These are phyloP conservation scores for Butastur rufipennis DNA, from an alignment of 2,113 vertebrate genomes.

Conservation along the genomic window DNA sequence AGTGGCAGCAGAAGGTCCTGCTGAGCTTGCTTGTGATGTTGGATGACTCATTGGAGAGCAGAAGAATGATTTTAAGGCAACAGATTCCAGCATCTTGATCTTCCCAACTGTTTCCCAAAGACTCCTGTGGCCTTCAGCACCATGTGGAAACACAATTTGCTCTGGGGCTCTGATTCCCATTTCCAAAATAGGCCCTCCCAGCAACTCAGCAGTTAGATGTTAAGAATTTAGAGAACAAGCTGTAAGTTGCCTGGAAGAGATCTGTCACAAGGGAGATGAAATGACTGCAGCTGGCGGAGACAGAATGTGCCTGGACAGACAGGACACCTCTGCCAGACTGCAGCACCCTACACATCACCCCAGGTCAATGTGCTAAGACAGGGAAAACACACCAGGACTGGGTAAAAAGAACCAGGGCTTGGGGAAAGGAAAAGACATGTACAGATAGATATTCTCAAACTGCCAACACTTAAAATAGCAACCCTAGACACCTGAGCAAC, in stretches of 20 bases:
- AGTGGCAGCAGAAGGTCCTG: not conserved
- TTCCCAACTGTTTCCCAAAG: not conserved
- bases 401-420: not conserved
- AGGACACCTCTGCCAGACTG: not conserved
- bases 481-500: not conserved
- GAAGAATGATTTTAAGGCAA: not conserved
- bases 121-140: not conserved
- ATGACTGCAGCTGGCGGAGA: not conserved
- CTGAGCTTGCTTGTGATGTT: not conserved
- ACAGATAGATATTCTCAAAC: not conserved
- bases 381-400: not conserved
- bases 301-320: not conserved
- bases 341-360: not conserved
- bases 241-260: not conserved
- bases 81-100: not conserved
- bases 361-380: not conserved
- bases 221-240: not conserved
- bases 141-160: not conserved
- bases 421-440: not conserved
- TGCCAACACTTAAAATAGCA: not conserved
- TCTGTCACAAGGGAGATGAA: not conserved
- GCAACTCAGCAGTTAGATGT: not conserved
- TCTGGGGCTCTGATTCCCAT: not conserved
- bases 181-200: not conserved
- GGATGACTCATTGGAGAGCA: not conserved